Conservation (phyloP, 1,140 invertebrate species). For the Calephelis virginiensis region DNA sequence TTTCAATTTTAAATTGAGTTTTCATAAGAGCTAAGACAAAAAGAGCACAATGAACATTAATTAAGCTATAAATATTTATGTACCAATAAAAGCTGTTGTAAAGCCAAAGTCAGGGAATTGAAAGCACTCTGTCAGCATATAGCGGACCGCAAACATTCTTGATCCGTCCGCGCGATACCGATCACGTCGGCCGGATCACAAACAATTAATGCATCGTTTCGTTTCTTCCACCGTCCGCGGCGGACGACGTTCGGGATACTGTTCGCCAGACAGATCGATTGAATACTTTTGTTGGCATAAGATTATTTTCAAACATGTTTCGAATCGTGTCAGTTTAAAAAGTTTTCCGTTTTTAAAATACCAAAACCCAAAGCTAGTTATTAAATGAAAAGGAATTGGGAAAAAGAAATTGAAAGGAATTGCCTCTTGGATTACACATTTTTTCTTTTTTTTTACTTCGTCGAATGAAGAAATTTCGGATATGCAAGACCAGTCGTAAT, state of each 20-base stretch:
- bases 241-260: slow-evolving; percentile 2
- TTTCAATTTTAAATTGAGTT: too few relatives aligned
- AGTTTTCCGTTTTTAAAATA: too few relatives aligned
- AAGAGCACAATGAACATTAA: too few relatives aligned
- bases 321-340: neutral
- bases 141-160: slow-evolving; percentile 23
- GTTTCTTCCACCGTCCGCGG: slow-evolving; percentile 29
- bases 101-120: slow-evolving; percentile 7
- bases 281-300: neutral
- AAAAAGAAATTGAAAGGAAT: too few relatives aligned
- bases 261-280: neutral
- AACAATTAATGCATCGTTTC: slow-evolving; percentile 35
- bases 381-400: too few relatives aligned
- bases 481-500: too few relatives aligned
- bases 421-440: too few relatives aligned
- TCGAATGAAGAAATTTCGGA: too few relatives aligned
- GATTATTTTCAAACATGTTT: neutral
- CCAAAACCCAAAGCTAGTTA: too few relatives aligned
- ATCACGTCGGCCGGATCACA: slow-evolving; percentile 25
- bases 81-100: neutral
- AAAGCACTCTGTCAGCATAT: slow-evolving; percentile 20
- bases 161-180: slow-evolving; percentile 26
- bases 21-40: too few relatives aligned
- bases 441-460: too few relatives aligned
- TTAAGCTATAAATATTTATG: too few relatives aligned